Evolutionary conservation across 2,797 vertebrate genomes (phyloP).

Genomic region (Eospalax fontanierii): DNA sequence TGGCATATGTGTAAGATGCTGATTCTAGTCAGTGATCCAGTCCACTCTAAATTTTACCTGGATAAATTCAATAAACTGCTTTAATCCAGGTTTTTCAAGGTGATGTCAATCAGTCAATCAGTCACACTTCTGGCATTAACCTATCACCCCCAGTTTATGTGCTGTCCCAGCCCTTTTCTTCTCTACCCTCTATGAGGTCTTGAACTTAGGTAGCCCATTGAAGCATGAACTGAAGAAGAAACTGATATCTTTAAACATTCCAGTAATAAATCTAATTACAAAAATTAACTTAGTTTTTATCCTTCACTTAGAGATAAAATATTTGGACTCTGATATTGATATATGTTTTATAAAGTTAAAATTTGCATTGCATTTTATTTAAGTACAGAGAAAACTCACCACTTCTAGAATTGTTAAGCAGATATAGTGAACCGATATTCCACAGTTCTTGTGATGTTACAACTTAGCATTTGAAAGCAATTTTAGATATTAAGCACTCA

Average conservation of each 20-base stretch:
- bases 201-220: constrained; percentile 81
- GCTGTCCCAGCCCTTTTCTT: constrained; percentile 69
- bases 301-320: constrained; percentile 78
- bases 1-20: constrained; percentile 41
- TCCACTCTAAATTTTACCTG: constrained; percentile 69
- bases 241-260: constrained; percentile 84
- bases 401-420: constrained; percentile 48
- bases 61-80: constrained; percentile 72
- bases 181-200: constrained; percentile 69
- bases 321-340: constrained; percentile 79
- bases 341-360: constrained; percentile 74
- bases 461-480: not conserved
- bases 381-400: constrained; percentile 38
- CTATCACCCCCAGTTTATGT: constrained; percentile 55
- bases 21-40: constrained; percentile 45
- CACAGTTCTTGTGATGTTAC: not conserved
- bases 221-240: constrained; percentile 84
- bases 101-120: constrained; percentile 82
- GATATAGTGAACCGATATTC: constrained; percentile 44
- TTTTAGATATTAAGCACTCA: constrained; percentile 22
- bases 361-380: constrained; percentile 70
- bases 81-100: constrained; percentile 72
- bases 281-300: constrained; percentile 86
- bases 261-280: constrained; percentile 85
- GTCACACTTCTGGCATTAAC: constrained; percentile 84